Evolutionary conservation across 2,113 vertebrate species (phyloP).

Genomic region (Xenotilapia longispinis): DNA sequence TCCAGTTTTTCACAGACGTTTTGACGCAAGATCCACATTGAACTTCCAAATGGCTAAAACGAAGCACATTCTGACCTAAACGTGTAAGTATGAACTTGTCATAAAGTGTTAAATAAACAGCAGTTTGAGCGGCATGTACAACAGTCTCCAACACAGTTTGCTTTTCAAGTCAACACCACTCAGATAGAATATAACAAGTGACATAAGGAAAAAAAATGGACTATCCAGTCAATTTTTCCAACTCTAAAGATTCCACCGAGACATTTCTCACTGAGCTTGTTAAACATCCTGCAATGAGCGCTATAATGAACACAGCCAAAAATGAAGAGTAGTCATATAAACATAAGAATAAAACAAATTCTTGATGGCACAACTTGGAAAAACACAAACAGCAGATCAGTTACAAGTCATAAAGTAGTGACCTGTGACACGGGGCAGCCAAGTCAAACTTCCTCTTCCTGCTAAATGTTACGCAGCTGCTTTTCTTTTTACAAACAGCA

Average conservation of each 20-base stretch:
- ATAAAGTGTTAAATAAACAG: conserved; percentile 50
- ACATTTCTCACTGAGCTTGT: not conserved
- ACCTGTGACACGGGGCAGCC: conserved; percentile 25
- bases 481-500: conserved; percentile 21
- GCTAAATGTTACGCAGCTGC: conserved; percentile 43
- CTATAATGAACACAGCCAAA: not conserved
- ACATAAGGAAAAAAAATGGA: conserved; percentile 5
- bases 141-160: conserved; percentile 13
- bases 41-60: not conserved
- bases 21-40: not conserved
- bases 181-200: conserved; percentile 33
- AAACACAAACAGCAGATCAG: conserved; percentile 13
- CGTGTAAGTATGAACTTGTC: conserved; percentile 7
- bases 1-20: not conserved
- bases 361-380: not conserved
- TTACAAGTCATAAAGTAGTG: not conserved
- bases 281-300: not conserved
- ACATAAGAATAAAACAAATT: not conserved
- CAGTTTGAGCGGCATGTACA: conserved; percentile 2
- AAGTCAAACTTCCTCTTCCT: conserved; percentile 28
- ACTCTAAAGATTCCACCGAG: conserved; percentile 25
- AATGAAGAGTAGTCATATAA: not conserved
- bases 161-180: conserved; percentile 61
- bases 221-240: conserved; percentile 22
- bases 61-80: not conserved